Evolutionary conservation across 2,113 vertebrate species (phyloP), one percentile per base, ranked within the genome.

Genomic region (Cavia porcellus): DNA sequence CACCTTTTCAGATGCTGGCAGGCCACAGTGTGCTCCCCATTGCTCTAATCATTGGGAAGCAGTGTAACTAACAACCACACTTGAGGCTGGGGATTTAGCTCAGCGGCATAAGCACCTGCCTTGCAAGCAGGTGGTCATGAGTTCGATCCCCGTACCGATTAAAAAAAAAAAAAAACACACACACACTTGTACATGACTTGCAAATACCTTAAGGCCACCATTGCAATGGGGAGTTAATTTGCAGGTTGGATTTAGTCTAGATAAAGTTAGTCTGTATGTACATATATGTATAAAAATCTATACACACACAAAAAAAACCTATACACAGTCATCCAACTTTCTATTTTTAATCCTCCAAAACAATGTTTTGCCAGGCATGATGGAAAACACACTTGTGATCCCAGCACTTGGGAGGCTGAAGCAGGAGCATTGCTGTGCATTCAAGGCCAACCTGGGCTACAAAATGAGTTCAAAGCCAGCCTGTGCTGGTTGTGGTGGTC

Each of bases 151-250:
- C 38, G 38, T 38, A 38, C 38, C 38, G 38, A 38, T 38, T 38
- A 38, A 38, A 38, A 38, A 38, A 38, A 38, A 38, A 38, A 38
- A 38, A 38, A 38, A 38, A 38, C 38, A 38, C 38, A 38, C 38
- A 38, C 38, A 38, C 38, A 38, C 38, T 96, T 97, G 97, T 97
- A 98, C 96, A 99, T 98, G 99, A 95, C 97, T 98, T 98, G 94
- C 95, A 98, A 99, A 99, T 98, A 99, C 98, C 98, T 98, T 99
- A 99, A 99, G 99, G 99, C 99, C 99, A 98, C 97, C 98, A 98
- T 99, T 99, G 99, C 98, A 99, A 97, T 97, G 97, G 97, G 97
- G 98, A 98, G 96, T 98, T 97, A 97, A 98, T 93, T 97, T 93
- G 91, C 96, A 98, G 92, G 80, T 50, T 30, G 61, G 84, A 94